Base-by-base conservation (phyloP, 2,888 invertebrate genomes). In the Lycophotia porphyrea region DNA sequence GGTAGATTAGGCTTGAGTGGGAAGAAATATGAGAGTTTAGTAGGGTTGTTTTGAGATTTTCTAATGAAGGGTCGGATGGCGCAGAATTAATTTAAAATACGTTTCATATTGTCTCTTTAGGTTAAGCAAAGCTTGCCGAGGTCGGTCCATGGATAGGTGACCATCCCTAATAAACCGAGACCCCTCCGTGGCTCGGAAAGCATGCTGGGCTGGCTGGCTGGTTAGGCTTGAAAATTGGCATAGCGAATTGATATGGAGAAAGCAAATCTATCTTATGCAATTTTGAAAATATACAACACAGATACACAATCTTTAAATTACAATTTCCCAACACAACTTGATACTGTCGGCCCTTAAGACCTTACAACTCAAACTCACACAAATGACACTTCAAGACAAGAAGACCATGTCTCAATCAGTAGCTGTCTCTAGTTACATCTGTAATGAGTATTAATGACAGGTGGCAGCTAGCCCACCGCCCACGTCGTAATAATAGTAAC, bases 331-430 rank as follows among this genome's bases (percentile, higher is more conserved):
- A 36, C 2, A n/a, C 2, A 42, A 44, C 9, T 21, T 39, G 1
- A n/a, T 1, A 31, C 21, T 47, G 52, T 7, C 61, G 66, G 44
- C 73, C 73, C 36, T 27, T 4, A 21, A 1, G 7, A 24, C 73
- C 44, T 63, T 8, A 13, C n/a, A 15, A 11, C 24, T 55, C 42
- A 60, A 31, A 36, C 15, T 1, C 15, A 39, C 36, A 61, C 36
- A 31, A 49, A 58, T 58, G 15, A 27, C 76, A 70, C 8, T 5
- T 36, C 21, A 34, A 34, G 27, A 63, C 70, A 76, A 55, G 44
- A 47, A 61, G 66, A 61, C 8, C 70, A 52, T 71, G 76, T 81
- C 76, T 72, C 72, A 66, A 72, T 69, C 82, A 77, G 58, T 18
- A 42, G 27, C 39, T 36, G 72, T 61, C 68, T 31, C 66, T n/a